A percentile compares a stretch with the other conserved stretches of the same genome.
Conservation (phyloP, 2,113 vertebrate genomes). For the Chelonoidis abingdonii region DNA sequence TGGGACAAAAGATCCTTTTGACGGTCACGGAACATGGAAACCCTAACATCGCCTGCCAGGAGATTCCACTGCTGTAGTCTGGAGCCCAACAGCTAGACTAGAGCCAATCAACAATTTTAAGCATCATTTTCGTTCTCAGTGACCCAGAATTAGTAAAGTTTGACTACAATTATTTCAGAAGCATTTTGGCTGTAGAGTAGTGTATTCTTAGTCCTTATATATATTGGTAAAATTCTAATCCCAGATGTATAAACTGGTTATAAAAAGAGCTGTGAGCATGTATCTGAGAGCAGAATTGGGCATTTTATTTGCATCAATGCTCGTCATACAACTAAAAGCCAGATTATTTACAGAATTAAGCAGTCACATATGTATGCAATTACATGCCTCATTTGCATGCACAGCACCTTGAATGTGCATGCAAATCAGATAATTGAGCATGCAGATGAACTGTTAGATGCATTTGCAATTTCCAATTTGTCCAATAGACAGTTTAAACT, state of each 20-base stretch:
- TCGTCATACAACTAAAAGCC: neutral
- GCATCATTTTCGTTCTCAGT: too few relatives aligned
- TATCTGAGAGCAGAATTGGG: neutral
- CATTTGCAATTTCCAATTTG: neutral
- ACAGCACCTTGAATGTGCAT: neutral
- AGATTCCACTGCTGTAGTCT: too few relatives aligned
- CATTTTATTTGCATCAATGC: neutral
- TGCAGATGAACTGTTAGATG: neutral
- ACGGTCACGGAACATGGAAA: too few relatives aligned
- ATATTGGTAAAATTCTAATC: neutral
- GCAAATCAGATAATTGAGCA: neutral
- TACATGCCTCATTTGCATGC: accelerated
- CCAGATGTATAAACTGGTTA: neutral
- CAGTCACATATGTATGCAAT: neutral
- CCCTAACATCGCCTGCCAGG: too few relatives aligned
- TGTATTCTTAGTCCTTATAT: neutral
- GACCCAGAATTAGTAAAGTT: too few relatives aligned
- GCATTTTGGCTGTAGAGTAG: too few relatives aligned
- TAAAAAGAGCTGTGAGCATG: neutral
- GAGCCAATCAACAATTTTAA: too few relatives aligned
- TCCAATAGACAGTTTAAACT: neutral
- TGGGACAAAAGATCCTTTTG: too few relatives aligned
- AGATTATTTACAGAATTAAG: neutral
- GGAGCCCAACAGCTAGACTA: too few relatives aligned
- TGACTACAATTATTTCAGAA: too few relatives aligned